Conservation (phyloP, 2,888 invertebrate genomes). For the Lasioglossum villosulum region DNA sequence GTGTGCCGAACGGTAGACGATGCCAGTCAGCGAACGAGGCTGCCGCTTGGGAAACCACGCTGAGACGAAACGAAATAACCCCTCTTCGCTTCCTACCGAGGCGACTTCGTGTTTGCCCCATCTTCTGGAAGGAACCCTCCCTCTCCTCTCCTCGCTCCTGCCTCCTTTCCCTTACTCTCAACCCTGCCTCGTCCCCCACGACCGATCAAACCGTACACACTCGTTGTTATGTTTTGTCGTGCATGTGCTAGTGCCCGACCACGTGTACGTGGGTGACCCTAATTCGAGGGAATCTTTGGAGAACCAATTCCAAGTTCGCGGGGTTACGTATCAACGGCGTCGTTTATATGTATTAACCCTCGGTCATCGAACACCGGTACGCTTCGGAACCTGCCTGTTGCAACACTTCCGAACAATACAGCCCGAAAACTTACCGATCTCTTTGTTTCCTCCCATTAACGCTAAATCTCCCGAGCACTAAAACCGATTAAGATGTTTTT, state of each 20-base stretch:
- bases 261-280: conserved; percentile 50
- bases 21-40: conserved; percentile 61
- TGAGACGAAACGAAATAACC: conserved; percentile 72
- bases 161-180: conserved; percentile 43
- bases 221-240: conserved; percentile 54
- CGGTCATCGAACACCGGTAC: conserved; percentile 1
- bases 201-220: conserved; percentile 40
- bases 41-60: conserved; percentile 71
- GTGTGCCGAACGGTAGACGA: conserved; percentile 72
- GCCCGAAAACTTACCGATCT: not conserved
- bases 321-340: conserved; percentile 6
- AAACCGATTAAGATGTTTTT: no score
- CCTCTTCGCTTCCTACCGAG: conserved; percentile 69
- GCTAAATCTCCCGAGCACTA: no score
- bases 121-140: conserved; percentile 68
- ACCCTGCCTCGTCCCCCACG: conserved; percentile 53
- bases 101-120: conserved; percentile 68
- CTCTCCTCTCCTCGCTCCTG: conserved; percentile 33
- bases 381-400: conserved; percentile 1
- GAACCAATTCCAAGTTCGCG: conserved; percentile 13
- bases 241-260: conserved; percentile 19
- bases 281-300: conserved; percentile 45
- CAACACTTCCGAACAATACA: not conserved
- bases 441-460: not conserved
- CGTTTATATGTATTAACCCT: conserved; percentile 9